phyloP scores from a whole-genome alignment of 2,888 invertebrate genomes.

The Limnephilus rhombicus region DNA sequence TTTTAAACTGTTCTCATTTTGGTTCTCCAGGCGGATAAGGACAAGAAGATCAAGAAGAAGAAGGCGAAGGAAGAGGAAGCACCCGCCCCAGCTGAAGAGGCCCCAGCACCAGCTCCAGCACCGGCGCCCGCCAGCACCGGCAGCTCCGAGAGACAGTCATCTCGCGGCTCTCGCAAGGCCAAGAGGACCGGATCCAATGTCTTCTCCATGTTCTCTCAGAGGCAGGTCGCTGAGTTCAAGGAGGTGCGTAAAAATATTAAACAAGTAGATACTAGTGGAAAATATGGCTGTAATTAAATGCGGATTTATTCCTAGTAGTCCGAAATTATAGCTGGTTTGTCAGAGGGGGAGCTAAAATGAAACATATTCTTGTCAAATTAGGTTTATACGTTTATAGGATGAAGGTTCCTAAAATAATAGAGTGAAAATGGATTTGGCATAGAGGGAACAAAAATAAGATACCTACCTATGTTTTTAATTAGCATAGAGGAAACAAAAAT shows the following conservation, averaged over 20 bases:
- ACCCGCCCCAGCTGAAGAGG: constrained; percentile 81
- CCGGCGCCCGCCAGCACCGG: constrained; percentile 79
- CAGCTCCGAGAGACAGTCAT: constrained; percentile 84
- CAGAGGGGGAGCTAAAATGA: too few relatives aligned
- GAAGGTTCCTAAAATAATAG: too few relatives aligned
- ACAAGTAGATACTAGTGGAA: not conserved
- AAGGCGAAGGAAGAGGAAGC: constrained; percentile 86
- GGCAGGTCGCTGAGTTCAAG: constrained; percentile 97
- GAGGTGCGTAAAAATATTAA: constrained; percentile 78
- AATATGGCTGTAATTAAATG: not conserved
- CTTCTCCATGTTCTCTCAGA: constrained; percentile 98
- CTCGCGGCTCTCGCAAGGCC: constrained; percentile 89
- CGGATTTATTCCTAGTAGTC: not conserved
- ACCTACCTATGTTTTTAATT: too few relatives aligned
- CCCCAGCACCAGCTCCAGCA: constrained; percentile 82
- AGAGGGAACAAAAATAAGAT: too few relatives aligned
- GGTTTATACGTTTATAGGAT: not conserved
- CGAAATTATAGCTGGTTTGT: not conserved
- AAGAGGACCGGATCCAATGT: constrained; percentile 96
- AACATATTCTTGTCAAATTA: not conserved
- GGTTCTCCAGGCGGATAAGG: constrained; percentile 89
- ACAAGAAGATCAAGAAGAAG: constrained; percentile 95
- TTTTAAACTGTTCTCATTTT: constrained; percentile 27
- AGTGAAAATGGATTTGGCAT: not conserved
- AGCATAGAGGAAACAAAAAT: too few relatives aligned